phyloP scores from a whole-genome alignment of 2,888 invertebrate species.

The Cryptophagus acutangulus region DNA sequence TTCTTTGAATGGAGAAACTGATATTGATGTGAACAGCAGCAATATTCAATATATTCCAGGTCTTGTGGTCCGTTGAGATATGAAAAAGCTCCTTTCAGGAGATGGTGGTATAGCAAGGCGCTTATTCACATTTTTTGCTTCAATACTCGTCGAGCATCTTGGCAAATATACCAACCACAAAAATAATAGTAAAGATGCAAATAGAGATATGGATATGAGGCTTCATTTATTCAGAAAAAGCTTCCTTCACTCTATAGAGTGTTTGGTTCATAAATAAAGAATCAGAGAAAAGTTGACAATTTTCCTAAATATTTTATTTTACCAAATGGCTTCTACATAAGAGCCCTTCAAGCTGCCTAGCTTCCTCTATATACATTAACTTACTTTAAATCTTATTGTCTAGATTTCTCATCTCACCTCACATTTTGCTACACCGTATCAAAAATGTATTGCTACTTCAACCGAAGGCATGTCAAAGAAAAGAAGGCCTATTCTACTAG shows the following conservation, averaged over 20 bases:
- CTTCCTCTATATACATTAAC: too few relatives aligned
- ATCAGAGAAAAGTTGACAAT: constrained; percentile 17
- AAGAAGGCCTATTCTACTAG: too few relatives aligned
- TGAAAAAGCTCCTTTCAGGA: constrained; percentile 12
- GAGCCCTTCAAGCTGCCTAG: too few relatives aligned
- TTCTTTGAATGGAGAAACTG: too few relatives aligned
- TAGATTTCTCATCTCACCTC: too few relatives aligned
- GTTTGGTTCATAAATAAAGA: constrained; percentile 18
- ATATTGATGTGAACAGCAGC: too few relatives aligned
- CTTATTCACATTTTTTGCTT: constrained; percentile 16
- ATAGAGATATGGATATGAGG: constrained; percentile 14
- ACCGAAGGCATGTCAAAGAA: too few relatives aligned
- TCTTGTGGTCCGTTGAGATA: constrained; percentile 12
- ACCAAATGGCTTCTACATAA: constrained; percentile 17
- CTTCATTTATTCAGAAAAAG: constrained; percentile 15
- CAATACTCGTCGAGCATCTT: constrained; percentile 13
- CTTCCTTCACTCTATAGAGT: constrained; percentile 11
- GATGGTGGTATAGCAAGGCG: constrained; percentile 7
- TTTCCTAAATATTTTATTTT: constrained; percentile 19
- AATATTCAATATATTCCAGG: constrained; percentile 18
- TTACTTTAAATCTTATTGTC: too few relatives aligned
- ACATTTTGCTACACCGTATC: too few relatives aligned
- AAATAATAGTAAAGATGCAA: constrained; percentile 20
- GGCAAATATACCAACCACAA: constrained; percentile 14
- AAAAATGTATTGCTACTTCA: too few relatives aligned